Evolutionary conservation across 2,113 vertebrate species (phyloP), one percentile per base, ranked within the genome.

Genomic region (Otolemur garnettii): DNA sequence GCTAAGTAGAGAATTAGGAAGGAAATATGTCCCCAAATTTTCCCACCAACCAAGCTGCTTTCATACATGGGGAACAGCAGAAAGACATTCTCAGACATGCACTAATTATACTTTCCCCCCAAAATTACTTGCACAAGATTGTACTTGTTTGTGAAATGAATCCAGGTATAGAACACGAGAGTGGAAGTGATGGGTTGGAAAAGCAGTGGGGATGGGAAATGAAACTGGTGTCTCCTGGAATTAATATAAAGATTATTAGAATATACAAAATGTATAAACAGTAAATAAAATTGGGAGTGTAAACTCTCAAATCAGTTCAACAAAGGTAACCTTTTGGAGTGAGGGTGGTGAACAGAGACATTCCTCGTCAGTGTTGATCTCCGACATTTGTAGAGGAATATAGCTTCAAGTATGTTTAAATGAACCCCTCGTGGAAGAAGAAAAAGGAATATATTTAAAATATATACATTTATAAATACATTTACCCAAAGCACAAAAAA

Each of bases 51-150:
- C 30, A 30, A 28, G 64, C 62, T 72, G 78, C 35, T 59, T 64
- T 90, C 53, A 1, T 71, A 18, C 22, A 30, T 15, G 22, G 24
- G 38, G 45, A 35, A 18, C 62, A 14, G 4, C 55, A 30, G 83
- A 59, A 30, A 24, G 75, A 50, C 2, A 0, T 26, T 18, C 69
- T 21, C 38, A 10, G 55, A 69, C 17, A 10, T 12, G 21, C 13
- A 0, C 71, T 26, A 1, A 12, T 3, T 24, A 7, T 0, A 13
- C 19, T 59, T 22, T 22, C 10, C 17, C 18, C 33, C 22, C 35
- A 33, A 21, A 24, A 2, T 0, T 0, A 22, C 60, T 26, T n/a
- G 15, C 7, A 38, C 11, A 38, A 71, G 72, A 22, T 62, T 1
- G 1, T 1, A 3, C 78, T 55, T 35, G 24, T 71, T 26, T 59